Conservation (phyloP, 2,888 invertebrate genomes). For the Drosophila mulleri region DNA sequence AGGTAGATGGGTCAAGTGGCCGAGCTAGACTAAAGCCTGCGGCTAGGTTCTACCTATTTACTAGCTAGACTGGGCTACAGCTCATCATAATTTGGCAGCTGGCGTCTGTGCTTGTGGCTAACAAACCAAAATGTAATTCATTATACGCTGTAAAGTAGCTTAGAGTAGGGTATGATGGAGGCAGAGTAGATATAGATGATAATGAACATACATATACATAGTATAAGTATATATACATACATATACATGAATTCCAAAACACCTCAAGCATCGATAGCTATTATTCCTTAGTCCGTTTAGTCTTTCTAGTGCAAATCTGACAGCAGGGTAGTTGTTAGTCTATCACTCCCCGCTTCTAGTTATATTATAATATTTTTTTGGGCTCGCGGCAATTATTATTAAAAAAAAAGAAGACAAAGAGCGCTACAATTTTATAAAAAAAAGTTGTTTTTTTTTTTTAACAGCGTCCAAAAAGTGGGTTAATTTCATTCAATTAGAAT, state of each 20-base stretch:
- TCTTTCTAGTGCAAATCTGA: no score
- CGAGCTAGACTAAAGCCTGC: conserved; percentile 3
- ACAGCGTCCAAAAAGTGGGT: conserved; percentile 66
- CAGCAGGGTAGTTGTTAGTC: not conserved
- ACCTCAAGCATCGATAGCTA: no score
- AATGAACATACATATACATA: not conserved
- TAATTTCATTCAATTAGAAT: conserved; percentile 79
- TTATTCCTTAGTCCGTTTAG: rapidly evolving
- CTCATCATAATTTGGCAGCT: conserved; percentile 68
- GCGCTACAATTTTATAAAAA: conserved; percentile 38
- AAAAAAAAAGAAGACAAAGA: conserved; percentile 48
- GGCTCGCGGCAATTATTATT: conserved; percentile 59
- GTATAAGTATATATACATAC: not conserved
- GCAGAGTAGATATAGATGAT: not conserved
- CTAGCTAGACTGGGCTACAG: conserved; percentile 24
- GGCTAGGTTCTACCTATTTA: conserved; percentile 43
- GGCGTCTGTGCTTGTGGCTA: conserved; percentile 33
- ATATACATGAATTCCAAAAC: not conserved
- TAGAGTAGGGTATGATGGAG: not conserved
- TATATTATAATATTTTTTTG: conserved; percentile 14
- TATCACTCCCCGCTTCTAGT: not conserved
- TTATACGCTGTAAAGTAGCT: not conserved
- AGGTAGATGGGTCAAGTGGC: not conserved
- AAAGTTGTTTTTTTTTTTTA: conserved; percentile 43
- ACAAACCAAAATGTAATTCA: conserved; percentile 51